A percentile compares a stretch with the other conserved stretches of the same genome.
phyloP scores from a whole-genome alignment of 2,797 vertebrate species.

The Corythornis leucogaster region DNA sequence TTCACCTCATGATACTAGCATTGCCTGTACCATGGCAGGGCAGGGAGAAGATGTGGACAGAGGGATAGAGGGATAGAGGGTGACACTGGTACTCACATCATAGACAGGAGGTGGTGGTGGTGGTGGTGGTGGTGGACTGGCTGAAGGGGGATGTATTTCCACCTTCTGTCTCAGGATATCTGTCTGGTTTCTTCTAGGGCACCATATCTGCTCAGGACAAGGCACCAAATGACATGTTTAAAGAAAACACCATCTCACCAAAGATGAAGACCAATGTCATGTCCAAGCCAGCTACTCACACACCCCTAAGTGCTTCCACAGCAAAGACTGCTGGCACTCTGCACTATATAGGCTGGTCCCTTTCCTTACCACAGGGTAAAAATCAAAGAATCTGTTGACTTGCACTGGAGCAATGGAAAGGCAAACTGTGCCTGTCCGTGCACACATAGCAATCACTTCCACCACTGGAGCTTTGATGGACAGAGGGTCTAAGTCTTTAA shows the following conservation, averaged over 20 bases:
- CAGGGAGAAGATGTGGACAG: background rate
- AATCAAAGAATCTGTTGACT: background rate
- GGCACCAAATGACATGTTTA: background rate
- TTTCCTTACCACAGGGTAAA: background rate
- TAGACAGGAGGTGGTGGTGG: slow-evolving; percentile 29
- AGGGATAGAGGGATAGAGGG: background rate
- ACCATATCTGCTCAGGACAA: slow-evolving; percentile 34
- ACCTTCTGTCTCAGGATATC: background rate
- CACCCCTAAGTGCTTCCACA: background rate
- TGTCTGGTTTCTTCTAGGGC: background rate
- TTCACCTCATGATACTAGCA: background rate
- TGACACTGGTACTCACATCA: slow-evolving; percentile 25
- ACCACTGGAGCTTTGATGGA: background rate
- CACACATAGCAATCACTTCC: background rate
- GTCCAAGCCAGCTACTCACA: background rate
- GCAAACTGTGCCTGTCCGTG: background rate
- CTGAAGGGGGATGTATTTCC: background rate
- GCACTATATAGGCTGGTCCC: fast-evolving
- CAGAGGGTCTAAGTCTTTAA: background rate
- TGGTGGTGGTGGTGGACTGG: background rate
- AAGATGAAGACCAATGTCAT: background rate
- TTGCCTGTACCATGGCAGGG: background rate
- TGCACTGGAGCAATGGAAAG: background rate
- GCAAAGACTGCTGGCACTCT: background rate
- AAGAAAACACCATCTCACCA: background rate